phyloP scores from a whole-genome alignment of 2,888 invertebrate genomes.

The Diaphora mendica region DNA sequence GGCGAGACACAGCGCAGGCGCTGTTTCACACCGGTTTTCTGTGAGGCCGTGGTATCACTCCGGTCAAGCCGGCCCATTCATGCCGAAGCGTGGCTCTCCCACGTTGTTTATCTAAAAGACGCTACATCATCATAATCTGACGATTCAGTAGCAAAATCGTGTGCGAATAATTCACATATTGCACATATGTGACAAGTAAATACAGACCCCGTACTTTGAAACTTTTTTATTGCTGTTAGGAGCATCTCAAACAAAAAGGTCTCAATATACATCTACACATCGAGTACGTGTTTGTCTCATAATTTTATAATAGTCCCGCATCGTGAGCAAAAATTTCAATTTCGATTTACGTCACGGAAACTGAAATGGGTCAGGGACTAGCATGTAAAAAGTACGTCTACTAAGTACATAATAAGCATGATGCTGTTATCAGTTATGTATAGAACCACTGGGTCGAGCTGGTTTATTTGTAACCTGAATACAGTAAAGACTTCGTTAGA shows the following conservation, averaged over 20 bases:
- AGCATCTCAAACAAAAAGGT: constrained; percentile 25
- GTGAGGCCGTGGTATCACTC: no score
- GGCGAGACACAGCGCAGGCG: no score
- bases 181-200: neutral
- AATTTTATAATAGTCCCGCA: constrained; percentile 35
- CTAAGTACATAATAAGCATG: constrained; percentile 45
- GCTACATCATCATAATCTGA: neutral
- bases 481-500: neutral
- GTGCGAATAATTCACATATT: neutral
- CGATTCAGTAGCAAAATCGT: neutral
- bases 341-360: constrained; percentile 45
- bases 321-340: constrained; percentile 40
- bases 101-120: neutral
- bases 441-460: constrained; percentile 30
- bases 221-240: neutral
- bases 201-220: neutral
- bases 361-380: constrained; percentile 52
- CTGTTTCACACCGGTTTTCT: no score
- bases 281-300: constrained; percentile 32
- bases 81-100: no score
- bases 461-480: constrained; percentile 23
- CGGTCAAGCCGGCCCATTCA: no score
- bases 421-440: constrained; percentile 33
- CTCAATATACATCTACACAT: constrained; percentile 32
- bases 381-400: constrained; percentile 45